Evolutionary conservation across 1,140 invertebrate genomes (phyloP), one percentile per base, ranked within the genome.

Genomic region (Frieseomelitta varia): DNA sequence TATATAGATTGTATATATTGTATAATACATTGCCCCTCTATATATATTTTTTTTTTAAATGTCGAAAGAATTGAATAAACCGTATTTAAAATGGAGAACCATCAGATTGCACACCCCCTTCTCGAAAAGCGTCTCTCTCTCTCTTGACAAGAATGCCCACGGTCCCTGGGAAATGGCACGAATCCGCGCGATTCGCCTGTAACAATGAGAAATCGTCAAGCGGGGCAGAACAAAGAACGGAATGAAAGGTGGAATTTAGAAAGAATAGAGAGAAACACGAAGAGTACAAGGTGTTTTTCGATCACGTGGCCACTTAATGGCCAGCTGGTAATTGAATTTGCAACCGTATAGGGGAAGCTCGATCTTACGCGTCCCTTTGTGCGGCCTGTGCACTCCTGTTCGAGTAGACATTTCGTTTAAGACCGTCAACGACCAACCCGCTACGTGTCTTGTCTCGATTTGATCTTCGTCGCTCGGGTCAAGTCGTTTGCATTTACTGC

Each of bases 401-500:
- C 27, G 30, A 17, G 30, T 30, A 19, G 65, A 67, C 30, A 27
- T 67, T 67, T 30, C 65, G 27, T 30, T 27, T 65, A 65, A 65
- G 67, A 21, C 4, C 19, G 67, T 39, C 39, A 30, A 51, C 19
- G 81, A 76, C 34, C 34, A 39, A n/a, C n/a, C 27, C 14, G 19
- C 27, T 84, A 83, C 85, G 85, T 84, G 85, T 78, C 80, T 86
- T 84, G 85, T 86, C 85, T 83, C 63, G 30, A 30, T 79, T 34
- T 65, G 75, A 83, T 72, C 81, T 86, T 55, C 30, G 34, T 21
- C 51, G 79, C 67, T 39, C 53, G 79, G 85, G 85, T 86, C 85
- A 86, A 83, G 85, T 83, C 85, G 85, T 84, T 86, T 84, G 85
- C 85, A 86, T 86, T 86, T 83, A 77, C 80, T 72, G 73, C 56